A percentile compares a stretch with the other conserved stretches of the same genome.
Conservation (phyloP, 2,888 invertebrate species). For the Lasioglossum vierecki region DNA sequence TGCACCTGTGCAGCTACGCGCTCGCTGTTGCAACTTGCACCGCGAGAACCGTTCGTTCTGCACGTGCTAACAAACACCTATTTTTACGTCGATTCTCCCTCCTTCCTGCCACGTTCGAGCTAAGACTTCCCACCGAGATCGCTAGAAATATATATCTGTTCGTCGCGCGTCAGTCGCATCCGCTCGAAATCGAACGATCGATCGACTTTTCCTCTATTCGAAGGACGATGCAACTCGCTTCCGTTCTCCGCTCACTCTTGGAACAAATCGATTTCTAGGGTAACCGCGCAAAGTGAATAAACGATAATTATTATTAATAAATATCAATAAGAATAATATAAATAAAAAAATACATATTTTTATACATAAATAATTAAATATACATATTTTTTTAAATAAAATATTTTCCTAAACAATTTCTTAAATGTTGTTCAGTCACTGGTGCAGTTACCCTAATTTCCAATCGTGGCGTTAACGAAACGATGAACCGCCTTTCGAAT, state of each 20-base stretch:
- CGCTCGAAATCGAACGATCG: background rate
- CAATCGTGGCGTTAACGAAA: background rate
- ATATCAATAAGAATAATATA: too few species aligned
- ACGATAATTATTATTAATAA: too few species aligned
- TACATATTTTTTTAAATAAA: too few species aligned
- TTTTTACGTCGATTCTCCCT: conserved; percentile 25
- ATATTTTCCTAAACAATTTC: too few species aligned
- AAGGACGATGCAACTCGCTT: background rate
- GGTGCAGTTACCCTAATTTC: too few species aligned
- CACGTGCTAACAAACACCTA: conserved; percentile 37
- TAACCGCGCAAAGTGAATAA: too few species aligned
- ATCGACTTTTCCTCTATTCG: background rate
- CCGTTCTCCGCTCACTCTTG: background rate
- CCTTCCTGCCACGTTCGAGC: background rate
- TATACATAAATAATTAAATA: too few species aligned
- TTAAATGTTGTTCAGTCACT: too few species aligned
- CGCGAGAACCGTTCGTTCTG: conserved; percentile 11
- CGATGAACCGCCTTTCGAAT: background rate
- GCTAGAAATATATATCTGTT: too few species aligned
- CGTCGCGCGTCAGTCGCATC: background rate
- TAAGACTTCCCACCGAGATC: background rate
- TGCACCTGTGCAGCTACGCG: background rate
- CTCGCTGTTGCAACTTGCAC: conserved; percentile 2
- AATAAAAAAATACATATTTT: too few species aligned
- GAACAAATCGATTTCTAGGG: background rate